phyloP scores from a whole-genome alignment of 2,888 invertebrate species.

The Psylliodes chrysocephalus region DNA sequence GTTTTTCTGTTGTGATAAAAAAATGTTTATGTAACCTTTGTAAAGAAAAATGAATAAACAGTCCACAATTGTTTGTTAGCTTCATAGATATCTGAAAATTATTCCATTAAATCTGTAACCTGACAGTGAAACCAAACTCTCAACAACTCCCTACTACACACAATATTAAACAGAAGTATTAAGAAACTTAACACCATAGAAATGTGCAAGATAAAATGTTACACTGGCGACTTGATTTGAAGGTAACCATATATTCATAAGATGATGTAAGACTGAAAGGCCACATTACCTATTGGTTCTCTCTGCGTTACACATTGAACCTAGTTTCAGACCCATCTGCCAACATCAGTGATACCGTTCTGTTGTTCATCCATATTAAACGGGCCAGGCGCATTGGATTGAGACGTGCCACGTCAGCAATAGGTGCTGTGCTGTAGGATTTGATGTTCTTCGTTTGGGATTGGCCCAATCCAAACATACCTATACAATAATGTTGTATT shows the following conservation, averaged over 20 bases:
- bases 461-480: conserved; percentile 97
- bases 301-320: conserved; percentile 74
- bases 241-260: conserved; percentile 35
- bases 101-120: no score
- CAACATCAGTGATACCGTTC: conserved; percentile 92
- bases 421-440: conserved; percentile 92
- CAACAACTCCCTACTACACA: conserved; percentile 19
- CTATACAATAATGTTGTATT: conserved; percentile 65
- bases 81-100: no score
- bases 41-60: no score
- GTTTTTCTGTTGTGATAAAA: no score
- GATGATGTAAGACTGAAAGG: conserved; percentile 54
- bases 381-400: conserved; percentile 92
- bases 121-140: conserved; percentile 17
- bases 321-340: conserved; percentile 95
- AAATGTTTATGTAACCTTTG: no score
- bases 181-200: conserved; percentile 26
- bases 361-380: conserved; percentile 94
- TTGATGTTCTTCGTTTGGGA: conserved; percentile 97
- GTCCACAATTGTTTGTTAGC: no score
- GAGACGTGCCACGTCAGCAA: conserved; percentile 86
- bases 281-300: conserved; percentile 49
- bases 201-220: conserved; percentile 26
- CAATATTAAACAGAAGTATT: conserved; percentile 8
- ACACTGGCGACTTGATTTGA: conserved; percentile 28